Percentiles rank a stretch among this genome's conserved stretches.
Conservation (phyloP, 2,888 invertebrate genomes). For the Drosophila kokeensis region DNA sequence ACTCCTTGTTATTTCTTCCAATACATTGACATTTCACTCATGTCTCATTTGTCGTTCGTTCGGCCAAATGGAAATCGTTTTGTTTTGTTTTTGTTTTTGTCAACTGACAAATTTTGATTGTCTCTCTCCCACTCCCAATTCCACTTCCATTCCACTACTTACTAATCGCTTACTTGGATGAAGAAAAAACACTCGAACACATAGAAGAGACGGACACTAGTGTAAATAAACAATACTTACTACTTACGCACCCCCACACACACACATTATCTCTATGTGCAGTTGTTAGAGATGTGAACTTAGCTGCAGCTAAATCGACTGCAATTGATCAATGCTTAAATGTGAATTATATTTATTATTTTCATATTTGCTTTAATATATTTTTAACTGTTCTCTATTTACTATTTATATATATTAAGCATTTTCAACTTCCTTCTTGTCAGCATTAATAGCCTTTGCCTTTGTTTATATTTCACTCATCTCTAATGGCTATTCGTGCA, state of each 20-base stretch:
- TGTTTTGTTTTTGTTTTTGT: slow-evolving; percentile 53
- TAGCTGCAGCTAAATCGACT: slow-evolving; percentile 6
- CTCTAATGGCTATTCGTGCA: slow-evolving; percentile 28
- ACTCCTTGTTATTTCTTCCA: slow-evolving; percentile 62
- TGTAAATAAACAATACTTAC: slow-evolving; percentile 66
- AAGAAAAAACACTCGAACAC: slow-evolving; percentile 51
- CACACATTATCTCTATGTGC: slow-evolving; percentile 14
- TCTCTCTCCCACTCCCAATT: slow-evolving; percentile 26
- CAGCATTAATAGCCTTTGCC: not conserved
- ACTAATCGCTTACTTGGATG: slow-evolving; percentile 70
- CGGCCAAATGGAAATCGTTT: slow-evolving; percentile 71
- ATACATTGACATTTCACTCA: slow-evolving; percentile 66
- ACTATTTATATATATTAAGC: not conserved
- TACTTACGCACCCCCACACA: slow-evolving; percentile 39
- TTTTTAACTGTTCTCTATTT: not conserved
- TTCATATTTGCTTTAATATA: not conserved
- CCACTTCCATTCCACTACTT: slow-evolving; percentile 11
- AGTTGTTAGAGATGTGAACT: slow-evolving; percentile 40
- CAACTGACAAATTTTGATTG: slow-evolving; percentile 78
- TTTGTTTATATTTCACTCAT: slow-evolving; percentile 10
- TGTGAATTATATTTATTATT: not conserved
- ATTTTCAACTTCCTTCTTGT: not conserved
- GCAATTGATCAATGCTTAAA: too few species aligned
- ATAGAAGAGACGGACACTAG: slow-evolving; percentile 40
- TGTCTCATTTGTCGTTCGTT: slow-evolving; percentile 65